Evolutionary conservation across 1,140 invertebrate genomes (phyloP).

Genomic region (Pseudomyrmex sp.): DNA sequence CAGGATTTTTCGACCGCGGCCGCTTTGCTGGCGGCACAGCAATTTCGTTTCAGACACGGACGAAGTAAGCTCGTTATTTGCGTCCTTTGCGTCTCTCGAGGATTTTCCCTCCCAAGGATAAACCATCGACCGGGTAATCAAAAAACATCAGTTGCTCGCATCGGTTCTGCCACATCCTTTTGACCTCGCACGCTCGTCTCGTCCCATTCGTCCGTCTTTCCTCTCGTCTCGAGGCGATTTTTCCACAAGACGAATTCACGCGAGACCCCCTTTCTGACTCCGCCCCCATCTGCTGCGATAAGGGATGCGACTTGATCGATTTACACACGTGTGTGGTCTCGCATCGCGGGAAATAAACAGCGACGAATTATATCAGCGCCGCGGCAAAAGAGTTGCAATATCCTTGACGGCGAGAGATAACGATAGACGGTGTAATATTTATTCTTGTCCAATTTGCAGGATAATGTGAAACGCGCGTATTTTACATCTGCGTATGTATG

Average conservation of each 20-base stretch:
- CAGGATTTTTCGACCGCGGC: constrained; percentile 22
- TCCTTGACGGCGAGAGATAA: constrained; percentile 1
- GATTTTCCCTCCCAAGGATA: constrained; percentile 55
- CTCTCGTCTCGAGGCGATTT: constrained; percentile 2
- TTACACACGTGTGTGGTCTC: constrained; percentile 5
- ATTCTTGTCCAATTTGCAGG: background rate
- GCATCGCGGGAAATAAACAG: constrained; percentile 31
- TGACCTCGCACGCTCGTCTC: constrained; percentile 39
- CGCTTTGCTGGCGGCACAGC: constrained; percentile 35
- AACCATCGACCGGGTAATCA: constrained; percentile 66
- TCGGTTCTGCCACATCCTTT: constrained; percentile 43
- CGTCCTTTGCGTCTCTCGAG: constrained; percentile 50
- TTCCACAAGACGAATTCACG: constrained; percentile 15
- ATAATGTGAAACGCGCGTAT: background rate
- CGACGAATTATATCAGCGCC: constrained; percentile 34
- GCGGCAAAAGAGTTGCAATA: constrained; percentile 25
- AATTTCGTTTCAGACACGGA: constrained; percentile 67
- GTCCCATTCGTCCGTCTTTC: background rate
- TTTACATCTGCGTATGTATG: background rate
- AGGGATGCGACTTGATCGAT: constrained; percentile 35
- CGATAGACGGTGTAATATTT: constrained; percentile 12
- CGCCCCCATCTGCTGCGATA: background rate
- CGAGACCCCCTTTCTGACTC: constrained; percentile 19
- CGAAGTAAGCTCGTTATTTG: constrained; percentile 68
- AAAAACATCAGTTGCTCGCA: constrained; percentile 64